phyloP scores from a whole-genome alignment of 1,140 invertebrate genomes.

The Pseudomyrmex sp. region DNA sequence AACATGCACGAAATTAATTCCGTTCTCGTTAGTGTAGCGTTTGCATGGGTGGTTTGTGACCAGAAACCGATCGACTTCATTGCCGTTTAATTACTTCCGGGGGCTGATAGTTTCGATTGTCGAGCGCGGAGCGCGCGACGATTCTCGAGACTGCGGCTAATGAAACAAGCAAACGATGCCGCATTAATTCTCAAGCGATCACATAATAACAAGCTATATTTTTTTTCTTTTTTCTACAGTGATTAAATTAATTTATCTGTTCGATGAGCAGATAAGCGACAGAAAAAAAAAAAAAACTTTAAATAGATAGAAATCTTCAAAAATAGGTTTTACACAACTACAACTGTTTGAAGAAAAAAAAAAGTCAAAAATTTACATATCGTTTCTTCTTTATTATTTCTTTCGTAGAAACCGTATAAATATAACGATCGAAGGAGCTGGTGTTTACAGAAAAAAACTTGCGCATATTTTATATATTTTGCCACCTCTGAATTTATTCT shows the following conservation, averaged over 20 bases:
- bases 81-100: conserved; percentile 75
- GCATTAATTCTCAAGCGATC: conserved; percentile 32
- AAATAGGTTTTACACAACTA: too few species aligned
- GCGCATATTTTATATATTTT: not conserved
- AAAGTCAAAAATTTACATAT: not conserved
- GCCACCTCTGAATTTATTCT: not conserved
- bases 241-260: not conserved
- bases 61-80: conserved; percentile 59
- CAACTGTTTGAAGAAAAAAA: too few species aligned
- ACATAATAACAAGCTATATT: not conserved
- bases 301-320: not conserved
- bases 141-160: conserved; percentile 24
- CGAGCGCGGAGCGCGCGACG: conserved; percentile 2
- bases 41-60: conserved; percentile 49
- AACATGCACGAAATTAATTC: conserved; percentile 47
- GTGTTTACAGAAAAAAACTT: not conserved
- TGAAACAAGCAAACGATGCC: conserved; percentile 36
- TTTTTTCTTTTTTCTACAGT: not conserved
- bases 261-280: not conserved
- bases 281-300: not conserved
- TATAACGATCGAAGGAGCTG: not conserved
- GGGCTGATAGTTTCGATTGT: conserved; percentile 57
- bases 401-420: not conserved
- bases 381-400: not conserved
- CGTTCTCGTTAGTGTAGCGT: conserved; percentile 36